Conservation (phyloP, 2,888 invertebrate species). For the Tinea trinotella region DNA sequence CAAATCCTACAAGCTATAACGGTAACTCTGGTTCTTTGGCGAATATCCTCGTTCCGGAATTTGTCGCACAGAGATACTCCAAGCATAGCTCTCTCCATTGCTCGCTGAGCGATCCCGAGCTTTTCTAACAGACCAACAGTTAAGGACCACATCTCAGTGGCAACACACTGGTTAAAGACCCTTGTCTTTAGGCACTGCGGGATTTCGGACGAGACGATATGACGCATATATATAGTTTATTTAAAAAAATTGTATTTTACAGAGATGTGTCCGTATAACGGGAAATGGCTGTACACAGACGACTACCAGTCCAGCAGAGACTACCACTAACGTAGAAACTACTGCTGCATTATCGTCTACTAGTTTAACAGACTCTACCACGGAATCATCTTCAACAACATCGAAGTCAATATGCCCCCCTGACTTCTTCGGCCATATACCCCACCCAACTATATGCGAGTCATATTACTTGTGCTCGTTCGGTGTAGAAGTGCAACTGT, state of each 20-base stretch:
- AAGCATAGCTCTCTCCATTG: no score
- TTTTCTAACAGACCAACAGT: no score
- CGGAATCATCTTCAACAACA: not conserved
- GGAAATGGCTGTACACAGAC: constrained; percentile 7
- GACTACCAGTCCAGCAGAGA: not conserved
- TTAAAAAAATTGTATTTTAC: not conserved
- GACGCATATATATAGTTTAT: no score
- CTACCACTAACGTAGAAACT: not conserved
- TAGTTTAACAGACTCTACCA: constrained; percentile 22
- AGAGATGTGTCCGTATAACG: constrained; percentile 7
- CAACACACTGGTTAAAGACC: not conserved
- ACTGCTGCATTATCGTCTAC: not conserved
- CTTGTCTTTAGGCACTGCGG: no score
- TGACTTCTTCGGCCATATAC: constrained; percentile 29
- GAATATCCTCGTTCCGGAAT: no score
- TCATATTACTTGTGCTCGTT: constrained; percentile 31
- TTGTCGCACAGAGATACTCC: no score
- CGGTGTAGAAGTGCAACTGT: constrained; percentile 26
- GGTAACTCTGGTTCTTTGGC: no score
- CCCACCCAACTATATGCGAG: constrained; percentile 30
- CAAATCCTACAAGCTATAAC: no score
- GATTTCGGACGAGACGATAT: no score
- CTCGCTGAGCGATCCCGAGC: no score
- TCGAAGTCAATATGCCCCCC: constrained; percentile 22
- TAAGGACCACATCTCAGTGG: no score